Conservation (phyloP, 2,113 vertebrate species). For the Bostrychus sinensis region DNA sequence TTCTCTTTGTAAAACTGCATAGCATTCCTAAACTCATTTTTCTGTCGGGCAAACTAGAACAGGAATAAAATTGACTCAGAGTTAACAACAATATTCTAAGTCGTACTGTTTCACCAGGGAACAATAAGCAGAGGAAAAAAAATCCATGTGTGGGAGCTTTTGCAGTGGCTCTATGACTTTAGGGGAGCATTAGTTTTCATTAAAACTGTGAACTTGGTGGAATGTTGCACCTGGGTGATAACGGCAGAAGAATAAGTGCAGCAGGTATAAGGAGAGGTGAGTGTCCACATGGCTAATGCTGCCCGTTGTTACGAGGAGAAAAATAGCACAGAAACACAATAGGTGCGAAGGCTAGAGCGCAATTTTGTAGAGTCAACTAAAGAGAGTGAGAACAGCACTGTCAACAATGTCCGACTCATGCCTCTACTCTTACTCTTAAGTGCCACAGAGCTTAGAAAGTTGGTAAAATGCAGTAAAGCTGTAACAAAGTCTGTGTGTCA, state of each 20-base stretch:
- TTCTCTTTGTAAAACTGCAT: background rate
- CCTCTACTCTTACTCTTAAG: background rate
- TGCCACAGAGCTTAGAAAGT: background rate
- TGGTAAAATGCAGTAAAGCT: background rate
- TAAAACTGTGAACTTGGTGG: conserved; percentile 2
- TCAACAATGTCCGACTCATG: background rate
- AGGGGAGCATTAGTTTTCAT: conserved; percentile 18
- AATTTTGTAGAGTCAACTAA: background rate
- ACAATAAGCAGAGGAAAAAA: background rate
- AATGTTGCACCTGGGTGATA: conserved; percentile 4
- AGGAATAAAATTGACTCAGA: background rate
- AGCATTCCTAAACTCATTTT: background rate
- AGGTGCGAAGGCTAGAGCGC: background rate
- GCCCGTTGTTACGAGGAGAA: background rate
- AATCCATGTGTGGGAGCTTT: background rate
- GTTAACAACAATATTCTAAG: background rate
- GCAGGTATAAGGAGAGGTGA: background rate
- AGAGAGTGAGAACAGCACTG: background rate
- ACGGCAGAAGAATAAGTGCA: background rate
- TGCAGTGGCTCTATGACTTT: background rate
- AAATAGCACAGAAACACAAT: background rate
- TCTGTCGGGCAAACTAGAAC: background rate
- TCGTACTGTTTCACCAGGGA: background rate
- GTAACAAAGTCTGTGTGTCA: too few species aligned
- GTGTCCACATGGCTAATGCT: background rate